phyloP scores from a whole-genome alignment of 2,113 vertebrate genomes.

The Ia io region DNA sequence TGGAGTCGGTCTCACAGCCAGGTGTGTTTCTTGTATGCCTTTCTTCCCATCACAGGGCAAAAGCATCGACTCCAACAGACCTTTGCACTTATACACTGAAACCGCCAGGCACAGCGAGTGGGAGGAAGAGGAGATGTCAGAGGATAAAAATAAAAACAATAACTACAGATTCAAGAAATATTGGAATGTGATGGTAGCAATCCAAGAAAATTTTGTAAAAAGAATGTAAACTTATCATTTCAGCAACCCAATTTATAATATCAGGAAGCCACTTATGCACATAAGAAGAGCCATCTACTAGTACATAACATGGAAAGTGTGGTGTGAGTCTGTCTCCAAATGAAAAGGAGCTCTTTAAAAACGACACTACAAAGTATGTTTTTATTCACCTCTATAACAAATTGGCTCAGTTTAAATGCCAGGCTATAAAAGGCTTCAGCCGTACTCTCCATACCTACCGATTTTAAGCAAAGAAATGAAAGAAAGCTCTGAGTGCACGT shows the following conservation, averaged over 20 bases:
- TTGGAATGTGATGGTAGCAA: not conserved
- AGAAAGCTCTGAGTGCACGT: not conserved
- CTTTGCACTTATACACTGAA: not conserved
- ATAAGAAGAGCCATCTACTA: not conserved
- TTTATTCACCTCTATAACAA: conserved; percentile 39
- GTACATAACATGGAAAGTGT: not conserved
- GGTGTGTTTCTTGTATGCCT: not conserved
- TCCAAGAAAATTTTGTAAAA: not conserved
- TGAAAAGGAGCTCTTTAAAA: conserved; percentile 17
- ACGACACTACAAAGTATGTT: not conserved
- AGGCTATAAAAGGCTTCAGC: not conserved
- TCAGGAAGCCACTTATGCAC: not conserved
- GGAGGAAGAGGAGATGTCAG: not conserved
- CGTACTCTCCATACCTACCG: not conserved
- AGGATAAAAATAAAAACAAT: not conserved
- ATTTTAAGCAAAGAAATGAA: conserved; percentile 8
- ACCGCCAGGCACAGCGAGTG: not conserved
- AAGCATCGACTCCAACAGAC: not conserved
- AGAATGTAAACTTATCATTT: not conserved
- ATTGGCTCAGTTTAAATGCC: conserved; percentile 43
- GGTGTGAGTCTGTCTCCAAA: not conserved
- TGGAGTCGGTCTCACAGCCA: not conserved
- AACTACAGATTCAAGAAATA: not conserved
- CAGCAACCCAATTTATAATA: not conserved
- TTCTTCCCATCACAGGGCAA: not conserved